phyloP scores from a whole-genome alignment of 1,140 invertebrate genomes.

The Sitodiplosis mosellana region DNA sequence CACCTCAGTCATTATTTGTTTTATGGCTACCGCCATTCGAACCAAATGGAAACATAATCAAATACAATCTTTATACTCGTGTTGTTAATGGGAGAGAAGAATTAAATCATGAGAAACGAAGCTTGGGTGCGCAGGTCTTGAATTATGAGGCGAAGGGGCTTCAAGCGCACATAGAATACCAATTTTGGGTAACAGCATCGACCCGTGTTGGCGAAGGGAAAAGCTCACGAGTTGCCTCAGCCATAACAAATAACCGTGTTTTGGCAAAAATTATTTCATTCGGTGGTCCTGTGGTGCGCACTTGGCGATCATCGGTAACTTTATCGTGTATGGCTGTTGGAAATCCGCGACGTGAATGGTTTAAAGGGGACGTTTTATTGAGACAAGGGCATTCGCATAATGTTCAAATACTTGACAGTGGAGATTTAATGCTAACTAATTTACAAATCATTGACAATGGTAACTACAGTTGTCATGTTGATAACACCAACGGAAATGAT shows the following conservation, averaged over 20 bases:
- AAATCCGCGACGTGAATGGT: constrained; percentile 44
- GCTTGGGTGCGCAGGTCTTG: constrained; percentile 37
- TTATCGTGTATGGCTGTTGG: constrained; percentile 46
- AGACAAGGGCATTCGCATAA: constrained; percentile 31
- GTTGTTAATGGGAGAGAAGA: constrained; percentile 47
- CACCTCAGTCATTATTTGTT: constrained; percentile 52
- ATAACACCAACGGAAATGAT: constrained; percentile 51
- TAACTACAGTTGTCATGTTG: constrained; percentile 58
- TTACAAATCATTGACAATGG: constrained; percentile 45
- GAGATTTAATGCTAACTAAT: constrained; percentile 42
- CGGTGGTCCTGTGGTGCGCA: constrained; percentile 39
- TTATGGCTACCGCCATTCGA: constrained; percentile 60
- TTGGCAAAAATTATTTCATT: constrained; percentile 51
- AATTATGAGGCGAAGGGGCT: constrained; percentile 46
- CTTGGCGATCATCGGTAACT: constrained; percentile 41
- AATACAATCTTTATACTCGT: constrained; percentile 60
- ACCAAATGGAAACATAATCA: constrained; percentile 60
- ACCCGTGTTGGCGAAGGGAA: constrained; percentile 58
- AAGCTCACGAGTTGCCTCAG: constrained; percentile 44
- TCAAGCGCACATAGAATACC: constrained; percentile 57
- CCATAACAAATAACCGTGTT: constrained; percentile 33
- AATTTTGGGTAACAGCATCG: constrained; percentile 64
- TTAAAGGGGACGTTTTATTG: constrained; percentile 31
- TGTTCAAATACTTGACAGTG: constrained; percentile 37
- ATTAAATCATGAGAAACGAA: constrained; percentile 45